phyloP scores from a whole-genome alignment of 2,888 invertebrate genomes.

The Proisotoma minuta region DNA sequence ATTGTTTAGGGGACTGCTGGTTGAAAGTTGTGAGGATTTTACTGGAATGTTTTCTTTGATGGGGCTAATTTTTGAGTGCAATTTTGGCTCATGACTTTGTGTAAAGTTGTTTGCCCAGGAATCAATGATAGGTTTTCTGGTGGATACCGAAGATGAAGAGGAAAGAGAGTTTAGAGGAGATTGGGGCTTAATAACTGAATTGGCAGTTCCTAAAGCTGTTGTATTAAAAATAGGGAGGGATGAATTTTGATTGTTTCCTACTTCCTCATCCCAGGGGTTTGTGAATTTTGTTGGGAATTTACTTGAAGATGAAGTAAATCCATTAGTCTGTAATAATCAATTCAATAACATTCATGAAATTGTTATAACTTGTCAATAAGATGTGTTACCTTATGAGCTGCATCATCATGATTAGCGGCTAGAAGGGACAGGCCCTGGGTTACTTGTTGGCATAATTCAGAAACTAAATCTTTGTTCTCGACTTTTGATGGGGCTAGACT shows the following conservation, averaged over 20 bases:
- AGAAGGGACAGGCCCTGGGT: slow-evolving; percentile 71
- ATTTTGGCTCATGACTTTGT: slow-evolving; percentile 40
- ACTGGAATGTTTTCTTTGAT: slow-evolving; percentile 20
- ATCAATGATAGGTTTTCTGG: slow-evolving; percentile 21
- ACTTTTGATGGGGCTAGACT: slow-evolving; percentile 44
- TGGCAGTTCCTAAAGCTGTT: slow-evolving; percentile 31
- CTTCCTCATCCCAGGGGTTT: slow-evolving; percentile 47
- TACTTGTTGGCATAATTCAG: slow-evolving; percentile 72
- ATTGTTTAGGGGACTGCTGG: not conserved
- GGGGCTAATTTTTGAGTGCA: slow-evolving; percentile 38
- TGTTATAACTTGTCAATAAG: not conserved
- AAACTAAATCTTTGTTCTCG: slow-evolving; percentile 57
- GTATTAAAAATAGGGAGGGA: slow-evolving; percentile 41
- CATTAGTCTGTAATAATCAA: not conserved
- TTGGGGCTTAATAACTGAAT: slow-evolving; percentile 25
- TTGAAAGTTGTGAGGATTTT: not conserved
- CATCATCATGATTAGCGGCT: slow-evolving; percentile 57
- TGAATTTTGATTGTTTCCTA: slow-evolving; percentile 23
- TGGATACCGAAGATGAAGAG: slow-evolving; percentile 4
- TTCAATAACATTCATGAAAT: not conserved
- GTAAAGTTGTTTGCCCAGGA: slow-evolving; percentile 43
- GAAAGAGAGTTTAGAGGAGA: slow-evolving; percentile 11
- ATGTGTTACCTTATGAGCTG: slow-evolving; percentile 31
- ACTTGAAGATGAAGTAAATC: not conserved
- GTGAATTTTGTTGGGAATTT: slow-evolving; percentile 44